A percentile compares a stretch with the other conserved stretches of the same genome.
phyloP scores from a whole-genome alignment of 92 coral and sea anemone genomes.

The Diadumene lineata region DNA sequence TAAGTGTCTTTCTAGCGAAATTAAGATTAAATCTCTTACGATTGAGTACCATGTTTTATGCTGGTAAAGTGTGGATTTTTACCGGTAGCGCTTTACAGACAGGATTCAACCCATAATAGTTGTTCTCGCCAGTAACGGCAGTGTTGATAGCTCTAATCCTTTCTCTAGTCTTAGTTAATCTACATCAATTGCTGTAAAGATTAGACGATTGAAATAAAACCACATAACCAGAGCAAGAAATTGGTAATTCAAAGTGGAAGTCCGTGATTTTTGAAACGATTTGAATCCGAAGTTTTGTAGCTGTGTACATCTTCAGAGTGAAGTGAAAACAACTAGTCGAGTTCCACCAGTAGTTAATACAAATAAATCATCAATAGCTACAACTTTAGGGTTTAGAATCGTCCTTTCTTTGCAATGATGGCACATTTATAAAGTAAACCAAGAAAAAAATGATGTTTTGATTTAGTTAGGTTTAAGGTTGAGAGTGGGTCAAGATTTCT shows the following conservation, averaged over 20 bases:
- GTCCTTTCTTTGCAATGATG: too few species aligned
- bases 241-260: neutral
- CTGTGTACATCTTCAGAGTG: too few species aligned
- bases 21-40: too few species aligned
- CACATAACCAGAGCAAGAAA: neutral
- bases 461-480: slow-evolving; percentile 5
- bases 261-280: too few species aligned
- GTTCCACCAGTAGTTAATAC: too few species aligned
- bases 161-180: neutral
- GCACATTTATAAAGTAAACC: neutral
- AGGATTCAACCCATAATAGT: neutral
- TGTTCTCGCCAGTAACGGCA: slow-evolving; percentile 4
- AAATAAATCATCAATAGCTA: too few species aligned
- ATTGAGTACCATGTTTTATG: neutral
- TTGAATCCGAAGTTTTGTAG: too few species aligned
- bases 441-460: neutral
- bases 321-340: too few species aligned
- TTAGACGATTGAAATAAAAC: neutral
- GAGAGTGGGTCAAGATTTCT: slow-evolving; percentile 14
- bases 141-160: slow-evolving; percentile 14
- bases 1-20: too few species aligned
- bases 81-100: neutral
- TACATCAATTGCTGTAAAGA: slow-evolving; percentile 3
- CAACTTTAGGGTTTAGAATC: too few species aligned
- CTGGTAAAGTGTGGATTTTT: neutral